These are phyloP conservation scores for Clarias macrocephalus DNA, from an alignment of 2,113 vertebrate species.

Conservation along the genomic window DNA sequence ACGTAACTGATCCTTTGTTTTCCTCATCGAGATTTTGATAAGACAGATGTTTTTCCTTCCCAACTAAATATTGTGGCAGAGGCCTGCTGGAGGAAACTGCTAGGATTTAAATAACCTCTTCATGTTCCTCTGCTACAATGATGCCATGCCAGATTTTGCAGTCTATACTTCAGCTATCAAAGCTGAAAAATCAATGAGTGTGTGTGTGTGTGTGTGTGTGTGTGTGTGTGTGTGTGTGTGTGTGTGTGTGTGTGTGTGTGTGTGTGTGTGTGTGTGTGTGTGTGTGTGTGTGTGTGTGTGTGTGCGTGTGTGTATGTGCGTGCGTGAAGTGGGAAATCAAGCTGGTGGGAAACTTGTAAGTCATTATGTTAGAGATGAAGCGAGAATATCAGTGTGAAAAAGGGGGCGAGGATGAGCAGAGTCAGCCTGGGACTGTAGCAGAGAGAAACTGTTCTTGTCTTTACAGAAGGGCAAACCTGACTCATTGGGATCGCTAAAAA, in stretches of 20 bases:
- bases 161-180: slow-evolving; percentile 73
- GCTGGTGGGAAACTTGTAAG: slow-evolving; percentile 66
- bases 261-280: neutral
- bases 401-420: slow-evolving; percentile 63
- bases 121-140: slow-evolving; percentile 46
- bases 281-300: slow-evolving; percentile 43
- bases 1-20: slow-evolving; percentile 37
- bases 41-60: slow-evolving; percentile 48
- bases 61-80: slow-evolving; percentile 50
- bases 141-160: slow-evolving; percentile 71
- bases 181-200: slow-evolving; percentile 65
- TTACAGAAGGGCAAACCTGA: slow-evolving; percentile 71
- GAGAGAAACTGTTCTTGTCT: slow-evolving; percentile 58
- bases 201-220: neutral
- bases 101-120: slow-evolving; percentile 29
- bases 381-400: slow-evolving; percentile 68
- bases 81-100: slow-evolving; percentile 45
- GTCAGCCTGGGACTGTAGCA: slow-evolving; percentile 65
- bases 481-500: slow-evolving; percentile 60
- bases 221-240: neutral
- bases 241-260: neutral
- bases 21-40: slow-evolving; percentile 41
- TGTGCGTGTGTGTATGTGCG: neutral
- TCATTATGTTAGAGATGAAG: slow-evolving; percentile 61
- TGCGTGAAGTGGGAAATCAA: slow-evolving; percentile 62